Evolutionary conservation across 2,888 invertebrate genomes (phyloP).

Genomic region (Caenorhabditis doughertyi): DNA sequence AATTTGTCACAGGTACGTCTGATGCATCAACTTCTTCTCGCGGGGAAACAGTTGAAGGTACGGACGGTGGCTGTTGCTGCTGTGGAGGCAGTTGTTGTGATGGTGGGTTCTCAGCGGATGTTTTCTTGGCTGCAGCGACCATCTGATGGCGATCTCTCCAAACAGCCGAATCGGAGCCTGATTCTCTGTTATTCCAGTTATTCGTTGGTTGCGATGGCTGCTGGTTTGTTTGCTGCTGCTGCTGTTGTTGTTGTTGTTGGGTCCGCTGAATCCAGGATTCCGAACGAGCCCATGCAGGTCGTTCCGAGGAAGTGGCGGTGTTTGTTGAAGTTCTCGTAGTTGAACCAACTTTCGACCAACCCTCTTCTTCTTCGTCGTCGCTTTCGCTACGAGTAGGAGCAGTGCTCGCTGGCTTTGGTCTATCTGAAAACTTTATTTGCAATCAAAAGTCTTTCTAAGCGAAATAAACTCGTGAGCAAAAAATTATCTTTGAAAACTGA

Average conservation of each 20-base stretch:
- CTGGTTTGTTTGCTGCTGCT: slow-evolving; percentile 17
- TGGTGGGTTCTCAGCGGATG: slow-evolving; percentile 13
- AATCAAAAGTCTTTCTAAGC: too few species aligned
- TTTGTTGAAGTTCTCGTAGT: slow-evolving; percentile 14
- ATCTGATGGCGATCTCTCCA: slow-evolving; percentile 59
- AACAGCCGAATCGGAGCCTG: slow-evolving; percentile 17
- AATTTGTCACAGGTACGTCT: slow-evolving; percentile 17
- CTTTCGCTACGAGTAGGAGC: slow-evolving; percentile 44
- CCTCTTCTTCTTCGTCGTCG: slow-evolving; percentile 56
- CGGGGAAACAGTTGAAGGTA: neutral
- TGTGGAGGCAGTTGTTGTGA: slow-evolving; percentile 9
- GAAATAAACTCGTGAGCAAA: too few species aligned
- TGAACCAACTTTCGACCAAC: slow-evolving; percentile 56
- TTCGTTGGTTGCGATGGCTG: slow-evolving; percentile 12
- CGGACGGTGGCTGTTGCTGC: slow-evolving; percentile 24
- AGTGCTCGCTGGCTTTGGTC: slow-evolving; percentile 40
- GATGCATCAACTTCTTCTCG: neutral
- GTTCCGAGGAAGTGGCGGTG: slow-evolving; percentile 30
- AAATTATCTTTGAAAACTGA: too few species aligned
- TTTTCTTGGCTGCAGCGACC: slow-evolving; percentile 44
- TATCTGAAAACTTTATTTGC: slow-evolving; percentile 38
- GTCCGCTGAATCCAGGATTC: slow-evolving; percentile 53
- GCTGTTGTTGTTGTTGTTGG: too few species aligned
- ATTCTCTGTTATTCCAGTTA: slow-evolving; percentile 44
- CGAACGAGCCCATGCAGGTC: slow-evolving; percentile 53